A percentile compares a stretch with the other conserved stretches of the same genome.
Conservation (phyloP, 2,797 vertebrate species). For the Chloroceryle inda region DNA sequence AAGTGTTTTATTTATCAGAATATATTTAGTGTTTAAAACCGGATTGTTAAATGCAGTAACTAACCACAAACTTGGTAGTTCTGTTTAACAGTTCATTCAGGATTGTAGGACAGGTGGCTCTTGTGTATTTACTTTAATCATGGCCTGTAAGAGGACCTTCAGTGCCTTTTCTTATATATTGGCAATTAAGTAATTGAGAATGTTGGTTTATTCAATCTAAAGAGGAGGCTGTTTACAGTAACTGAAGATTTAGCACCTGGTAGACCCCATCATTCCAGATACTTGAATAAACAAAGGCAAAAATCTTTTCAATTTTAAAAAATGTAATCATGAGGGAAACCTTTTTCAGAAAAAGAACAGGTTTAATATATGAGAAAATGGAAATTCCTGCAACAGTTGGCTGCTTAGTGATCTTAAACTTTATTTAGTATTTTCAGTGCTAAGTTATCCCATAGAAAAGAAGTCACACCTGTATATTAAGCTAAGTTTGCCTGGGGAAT, state of each 20-base stretch:
- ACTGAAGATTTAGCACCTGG: neutral
- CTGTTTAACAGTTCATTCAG: neutral
- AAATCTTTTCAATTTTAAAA: neutral
- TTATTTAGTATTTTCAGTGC: neutral
- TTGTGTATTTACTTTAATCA: neutral
- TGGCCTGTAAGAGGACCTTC: neutral
- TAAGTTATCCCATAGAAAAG: neutral
- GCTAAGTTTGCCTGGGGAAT: neutral
- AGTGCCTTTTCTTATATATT: neutral
- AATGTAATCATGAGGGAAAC: neutral
- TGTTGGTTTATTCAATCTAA: neutral
- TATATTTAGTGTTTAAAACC: neutral
- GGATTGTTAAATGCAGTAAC: neutral
- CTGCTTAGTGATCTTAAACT: neutral
- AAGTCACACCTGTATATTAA: neutral
- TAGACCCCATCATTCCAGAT: neutral
- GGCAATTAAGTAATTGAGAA: neutral
- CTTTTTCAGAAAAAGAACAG: neutral
- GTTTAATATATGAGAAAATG: neutral
- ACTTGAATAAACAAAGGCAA: neutral
- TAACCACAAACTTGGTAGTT: neutral
- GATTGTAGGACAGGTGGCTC: neutral
- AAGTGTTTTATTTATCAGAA: neutral
- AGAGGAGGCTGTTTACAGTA: neutral
- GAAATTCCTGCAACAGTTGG: neutral